Conservation (phyloP, 2,113 vertebrate genomes). For the Pelvicachromis taeniatus region DNA sequence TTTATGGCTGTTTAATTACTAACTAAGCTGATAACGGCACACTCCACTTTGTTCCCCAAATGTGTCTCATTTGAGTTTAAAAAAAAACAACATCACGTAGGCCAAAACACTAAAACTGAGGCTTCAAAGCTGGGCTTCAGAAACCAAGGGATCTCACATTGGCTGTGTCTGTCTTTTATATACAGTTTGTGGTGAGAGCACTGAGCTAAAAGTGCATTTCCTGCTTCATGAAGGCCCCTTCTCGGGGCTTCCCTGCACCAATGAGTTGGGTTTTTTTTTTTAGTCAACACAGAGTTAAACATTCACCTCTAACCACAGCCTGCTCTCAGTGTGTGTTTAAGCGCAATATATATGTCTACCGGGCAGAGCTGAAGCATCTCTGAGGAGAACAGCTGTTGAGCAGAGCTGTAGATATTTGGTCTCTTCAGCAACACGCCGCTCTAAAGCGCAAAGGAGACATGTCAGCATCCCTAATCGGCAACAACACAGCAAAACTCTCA, state of each 20-base stretch:
- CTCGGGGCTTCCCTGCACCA: not conserved
- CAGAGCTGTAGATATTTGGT: slow-evolving; percentile 57
- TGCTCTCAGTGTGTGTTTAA: slow-evolving; percentile 34
- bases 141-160: not conserved
- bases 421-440: slow-evolving; percentile 52
- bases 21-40: not conserved
- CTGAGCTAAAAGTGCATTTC: not conserved
- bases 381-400: slow-evolving; percentile 69
- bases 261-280: not conserved
- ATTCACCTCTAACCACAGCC: slow-evolving; percentile 30
- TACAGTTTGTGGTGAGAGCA: not conserved
- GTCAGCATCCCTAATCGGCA: slow-evolving; percentile 65
- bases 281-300: slow-evolving; percentile 41
- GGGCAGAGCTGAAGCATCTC: slow-evolving; percentile 36
- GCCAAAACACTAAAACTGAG: not conserved
- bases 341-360: slow-evolving; percentile 8
- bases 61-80: not conserved
- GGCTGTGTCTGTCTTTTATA: not conserved
- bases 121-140: not conserved
- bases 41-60: not conserved
- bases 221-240: not conserved
- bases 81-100: not conserved
- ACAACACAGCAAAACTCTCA: slow-evolving; percentile 56
- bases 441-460: slow-evolving; percentile 55
- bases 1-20: not conserved